Percentiles rank a stretch among this genome's conserved stretches.
Conservation (phyloP, 2,888 invertebrate genomes). For the Gandaritis pyraliata region DNA sequence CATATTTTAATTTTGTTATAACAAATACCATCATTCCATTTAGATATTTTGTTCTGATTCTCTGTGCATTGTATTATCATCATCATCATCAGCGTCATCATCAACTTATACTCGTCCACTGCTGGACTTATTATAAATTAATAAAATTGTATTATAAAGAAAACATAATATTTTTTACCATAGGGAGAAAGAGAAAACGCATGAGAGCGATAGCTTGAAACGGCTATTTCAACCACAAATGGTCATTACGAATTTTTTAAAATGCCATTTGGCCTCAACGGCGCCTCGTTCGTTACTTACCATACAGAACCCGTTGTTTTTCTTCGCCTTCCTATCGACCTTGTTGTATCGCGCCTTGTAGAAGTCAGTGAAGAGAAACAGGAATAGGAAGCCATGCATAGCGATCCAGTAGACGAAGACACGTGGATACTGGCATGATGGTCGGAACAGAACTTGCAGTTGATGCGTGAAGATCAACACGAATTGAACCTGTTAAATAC, state of each 20-base stretch:
- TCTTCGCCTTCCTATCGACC: conserved; percentile 60
- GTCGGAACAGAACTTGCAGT: conserved; percentile 94
- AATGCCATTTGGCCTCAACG: conserved; percentile 4
- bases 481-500: conserved; percentile 91
- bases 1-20: too few species aligned
- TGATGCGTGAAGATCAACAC: conserved; percentile 96
- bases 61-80: too few species aligned
- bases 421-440: conserved; percentile 96
- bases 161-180: too few species aligned
- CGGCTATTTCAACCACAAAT: too few species aligned
- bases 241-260: conserved; percentile 1
- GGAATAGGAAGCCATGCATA: conserved; percentile 96
- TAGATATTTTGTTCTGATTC: too few species aligned
- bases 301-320: conserved; percentile 86
- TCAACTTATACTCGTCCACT: too few species aligned
- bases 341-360: conserved; percentile 92
- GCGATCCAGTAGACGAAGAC: conserved; percentile 97
- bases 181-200: too few species aligned
- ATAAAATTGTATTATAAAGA: too few species aligned
- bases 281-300: conserved; percentile 73
- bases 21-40: too few species aligned
- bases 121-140: too few species aligned
- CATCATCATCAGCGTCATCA: too few species aligned
- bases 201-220: too few species aligned
- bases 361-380: conserved; percentile 97